phyloP scores from a whole-genome alignment of 2,797 vertebrate genomes.

The Megalops cyprinoides region DNA sequence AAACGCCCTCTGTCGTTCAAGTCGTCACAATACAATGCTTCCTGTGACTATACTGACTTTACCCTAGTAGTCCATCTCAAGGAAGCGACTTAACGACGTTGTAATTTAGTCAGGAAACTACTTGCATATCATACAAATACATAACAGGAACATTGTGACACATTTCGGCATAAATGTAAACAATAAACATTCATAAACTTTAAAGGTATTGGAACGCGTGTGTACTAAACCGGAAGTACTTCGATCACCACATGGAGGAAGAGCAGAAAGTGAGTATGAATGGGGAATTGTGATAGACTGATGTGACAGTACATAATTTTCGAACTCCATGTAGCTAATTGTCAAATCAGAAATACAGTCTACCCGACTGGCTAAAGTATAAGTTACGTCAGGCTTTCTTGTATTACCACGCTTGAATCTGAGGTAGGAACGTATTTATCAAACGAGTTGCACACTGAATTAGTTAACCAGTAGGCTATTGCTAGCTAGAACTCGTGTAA shows the following conservation, averaged over 20 bases:
- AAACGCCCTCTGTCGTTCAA: background rate
- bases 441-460: background rate
- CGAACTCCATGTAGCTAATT: too few relatives aligned
- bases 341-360: too few relatives aligned
- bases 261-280: too few relatives aligned
- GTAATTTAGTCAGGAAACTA: too few relatives aligned
- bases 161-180: background rate
- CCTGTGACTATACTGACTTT: too few relatives aligned
- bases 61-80: too few relatives aligned
- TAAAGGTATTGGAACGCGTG: background rate
- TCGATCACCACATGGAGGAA: background rate
- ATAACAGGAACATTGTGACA: too few relatives aligned
- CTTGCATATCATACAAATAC: too few relatives aligned
- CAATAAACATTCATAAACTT: background rate
- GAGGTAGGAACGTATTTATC: background rate
- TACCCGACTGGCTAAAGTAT: too few relatives aligned
- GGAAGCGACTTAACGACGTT: too few relatives aligned
- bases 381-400: background rate
- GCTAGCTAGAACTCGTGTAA: background rate
- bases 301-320: too few relatives aligned
- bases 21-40: background rate
- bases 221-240: slow-evolving; percentile 22
- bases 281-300: too few relatives aligned
- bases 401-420: background rate
- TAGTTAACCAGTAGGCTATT: background rate